Base-by-base conservation (phyloP, 2,888 invertebrate genomes). In the Pseudococcus longispinus region DNA sequence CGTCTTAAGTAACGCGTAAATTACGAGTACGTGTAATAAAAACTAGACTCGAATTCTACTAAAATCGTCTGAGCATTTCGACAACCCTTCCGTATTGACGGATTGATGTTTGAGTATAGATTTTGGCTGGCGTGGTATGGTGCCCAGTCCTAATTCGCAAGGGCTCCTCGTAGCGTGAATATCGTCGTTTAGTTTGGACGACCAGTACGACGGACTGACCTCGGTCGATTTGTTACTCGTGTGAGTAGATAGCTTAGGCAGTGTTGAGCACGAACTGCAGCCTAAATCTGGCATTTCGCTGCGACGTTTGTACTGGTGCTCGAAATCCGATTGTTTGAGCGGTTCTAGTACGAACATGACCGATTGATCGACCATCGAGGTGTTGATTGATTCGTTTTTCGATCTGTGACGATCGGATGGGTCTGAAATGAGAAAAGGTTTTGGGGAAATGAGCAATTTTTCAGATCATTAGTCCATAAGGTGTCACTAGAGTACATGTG, bases 331-430 rank as follows among this genome's bases (percentile, higher is more conserved):
- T 5, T 87, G 87, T 46, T 87, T 84, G 11, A 87, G 42, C 29
- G 87, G 87, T 46, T 87, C 87, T 70, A 87, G 26, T 5, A 87
- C 83, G 18, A 87, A 83, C 87, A 83, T 83, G 8, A 83, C 70
- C 8, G 87, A 87, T 44, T 87, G 87, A 8, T 87, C 87, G 32
- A 87, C 74, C 44, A 87, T 87, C 26, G 84, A 84, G 13, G 84
- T 32, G 15, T 86, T 46, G 26, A 80, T 51, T 26, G 44, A 20
- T 80, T 86, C 51, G 80, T 18, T 84, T 84, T 84, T 55, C 55
- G 37, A 18, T 84, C 60, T 51, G 26, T 84, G 84, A 15, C 55
- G 84, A 32, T 84, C 84, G 6, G 55, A 55, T 5, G 84, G 55
- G 18, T 84, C 84, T 84, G 60, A 37, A 84, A 84, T 26, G 15